Evolutionary conservation across 2,888 invertebrate species (phyloP).

Genomic region (Stegana nigrithorax): DNA sequence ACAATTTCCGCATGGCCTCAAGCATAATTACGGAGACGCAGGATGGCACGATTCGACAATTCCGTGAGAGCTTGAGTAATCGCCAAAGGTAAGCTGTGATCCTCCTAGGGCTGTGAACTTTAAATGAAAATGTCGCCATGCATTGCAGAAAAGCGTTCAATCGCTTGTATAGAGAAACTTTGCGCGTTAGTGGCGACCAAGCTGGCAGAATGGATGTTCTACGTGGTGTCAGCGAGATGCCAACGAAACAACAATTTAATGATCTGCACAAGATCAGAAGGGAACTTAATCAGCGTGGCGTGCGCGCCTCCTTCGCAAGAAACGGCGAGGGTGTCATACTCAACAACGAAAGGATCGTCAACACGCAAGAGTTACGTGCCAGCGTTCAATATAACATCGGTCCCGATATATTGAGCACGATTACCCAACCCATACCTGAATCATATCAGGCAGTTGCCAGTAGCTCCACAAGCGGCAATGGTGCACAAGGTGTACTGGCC

Average conservation of each 20-base stretch:
- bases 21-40: slow-evolving; percentile 52
- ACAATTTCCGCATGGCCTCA: slow-evolving; percentile 63
- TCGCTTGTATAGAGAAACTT: slow-evolving; percentile 57
- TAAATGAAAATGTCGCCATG: too few species aligned
- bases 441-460: slow-evolving; percentile 21
- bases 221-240: slow-evolving; percentile 60
- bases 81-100: slow-evolving; percentile 60
- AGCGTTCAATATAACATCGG: slow-evolving; percentile 59
- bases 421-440: slow-evolving; percentile 49
- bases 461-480: too few species aligned
- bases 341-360: slow-evolving; percentile 55
- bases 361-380: slow-evolving; percentile 48
- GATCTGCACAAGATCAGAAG: slow-evolving; percentile 61
- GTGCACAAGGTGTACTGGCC: too few species aligned
- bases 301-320: slow-evolving; percentile 52
- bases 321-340: slow-evolving; percentile 51
- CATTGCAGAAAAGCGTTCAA: too few species aligned
- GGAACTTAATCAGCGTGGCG: slow-evolving; percentile 46
- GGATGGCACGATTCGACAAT: slow-evolving; percentile 36
- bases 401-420: slow-evolving; percentile 48
- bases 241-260: slow-evolving; percentile 59
- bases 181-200: slow-evolving; percentile 47
- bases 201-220: slow-evolving; percentile 60
- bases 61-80: slow-evolving; percentile 53
- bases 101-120: too few species aligned